Evolutionary conservation across 2,797 vertebrate species (phyloP), one percentile per base, ranked within the genome.

Genomic region (Peromyscus nudipes): DNA sequence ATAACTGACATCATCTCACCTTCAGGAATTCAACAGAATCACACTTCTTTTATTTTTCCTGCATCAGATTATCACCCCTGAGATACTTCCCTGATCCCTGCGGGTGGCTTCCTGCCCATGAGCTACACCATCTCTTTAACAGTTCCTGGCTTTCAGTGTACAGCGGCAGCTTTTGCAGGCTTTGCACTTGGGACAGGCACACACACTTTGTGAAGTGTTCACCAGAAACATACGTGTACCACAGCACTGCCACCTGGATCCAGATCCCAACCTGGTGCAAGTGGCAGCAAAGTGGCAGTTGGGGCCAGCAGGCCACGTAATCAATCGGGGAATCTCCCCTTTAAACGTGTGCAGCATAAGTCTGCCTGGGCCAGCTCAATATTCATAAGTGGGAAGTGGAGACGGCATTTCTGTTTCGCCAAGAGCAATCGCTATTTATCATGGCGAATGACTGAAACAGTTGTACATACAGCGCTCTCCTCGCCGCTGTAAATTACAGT

Each of bases 401-500:
- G 94, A 96, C 80, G 87, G 93, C 29, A 52, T 91, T 97, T 93
- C 96, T 92, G 97, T 91, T 97, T 94, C 69, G 37, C 91, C 90
- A 97, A 97, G 96, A 97, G 96, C 46, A 69, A 96, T 73, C 95
- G 97, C 87, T 94, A 91, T 93, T 98, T 80, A 97, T 46, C 77
- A 98, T 4, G 43, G 93, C 84, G 97, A 77, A 13, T 92, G 97
- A 96, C 97, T 96, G 81, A 97, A 98, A 97, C 90, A 95, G 96
- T 89, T 92, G 55, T 97, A 97, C 67, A 34, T 94, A 95, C 19
- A 69, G 97, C 91, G 97, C 93, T 95, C 94, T 97, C 96, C 75
- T 55, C 87, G 43, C 96, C 17, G 96, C 96, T 97, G 97, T 98
- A 98, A 98, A 98, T 98, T 97, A 98, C 11, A 89, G 97, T 89